These are phyloP conservation scores for Coptotermes formosanus DNA, from an alignment of 1,140 invertebrate genomes.

Conservation along the genomic window DNA sequence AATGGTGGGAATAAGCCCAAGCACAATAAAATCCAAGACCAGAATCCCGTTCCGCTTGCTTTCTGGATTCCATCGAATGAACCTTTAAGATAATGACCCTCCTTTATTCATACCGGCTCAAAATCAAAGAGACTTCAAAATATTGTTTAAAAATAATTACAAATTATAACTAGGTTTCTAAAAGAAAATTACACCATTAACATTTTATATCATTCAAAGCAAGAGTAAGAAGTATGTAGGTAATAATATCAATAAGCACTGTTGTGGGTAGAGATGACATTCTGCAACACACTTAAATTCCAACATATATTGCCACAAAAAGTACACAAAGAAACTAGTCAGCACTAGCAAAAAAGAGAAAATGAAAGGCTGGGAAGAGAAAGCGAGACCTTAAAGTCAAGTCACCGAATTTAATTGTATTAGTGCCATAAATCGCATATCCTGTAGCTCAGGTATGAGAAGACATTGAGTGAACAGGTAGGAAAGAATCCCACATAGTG, in stretches of 20 bases:
- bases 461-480: background rate
- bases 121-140: background rate
- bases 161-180: too few species aligned
- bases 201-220: too few species aligned
- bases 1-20: background rate
- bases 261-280: background rate
- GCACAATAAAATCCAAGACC: background rate
- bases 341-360: background rate
- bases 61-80: background rate
- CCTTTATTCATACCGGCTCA: background rate
- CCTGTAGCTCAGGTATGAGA: background rate
- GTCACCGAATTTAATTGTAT: slow-evolving; percentile 17
- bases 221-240: too few species aligned
- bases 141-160: too few species aligned
- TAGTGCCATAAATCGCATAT: slow-evolving; percentile 2
- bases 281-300: background rate
- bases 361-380: background rate
- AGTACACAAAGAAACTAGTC: background rate
- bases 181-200: too few species aligned
- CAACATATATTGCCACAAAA: slow-evolving; percentile 7
- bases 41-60: background rate
- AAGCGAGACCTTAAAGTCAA: background rate
- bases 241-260: too few species aligned
- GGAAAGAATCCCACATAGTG: background rate
- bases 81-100: background rate